Evolutionary conservation across 2,113 vertebrate genomes (phyloP).

Genomic region (Aphyosemion australe): DNA sequence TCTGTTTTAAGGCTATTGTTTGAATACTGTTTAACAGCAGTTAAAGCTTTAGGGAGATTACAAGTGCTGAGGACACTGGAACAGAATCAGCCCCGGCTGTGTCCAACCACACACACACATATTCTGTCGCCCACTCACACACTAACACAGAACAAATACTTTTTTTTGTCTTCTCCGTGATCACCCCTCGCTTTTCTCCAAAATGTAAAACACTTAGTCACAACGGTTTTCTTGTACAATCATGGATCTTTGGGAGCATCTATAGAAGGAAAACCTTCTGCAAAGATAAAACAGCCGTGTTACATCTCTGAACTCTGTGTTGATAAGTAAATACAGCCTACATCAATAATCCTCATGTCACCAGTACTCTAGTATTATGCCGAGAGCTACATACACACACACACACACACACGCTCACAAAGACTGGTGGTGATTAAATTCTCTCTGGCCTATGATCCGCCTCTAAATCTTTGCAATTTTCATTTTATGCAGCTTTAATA

Average conservation of each 20-base stretch:
- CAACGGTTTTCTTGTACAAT: slow-evolving; percentile 30
- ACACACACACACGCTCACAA: slow-evolving; percentile 68
- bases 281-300: slow-evolving; percentile 61
- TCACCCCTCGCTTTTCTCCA: slow-evolving; percentile 38
- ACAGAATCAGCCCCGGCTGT: slow-evolving; percentile 62
- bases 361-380: slow-evolving; percentile 78
- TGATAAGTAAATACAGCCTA: slow-evolving; percentile 84
- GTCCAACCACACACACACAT: slow-evolving; percentile 54
- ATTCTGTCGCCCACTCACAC: slow-evolving; percentile 57
- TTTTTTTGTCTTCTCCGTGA: slow-evolving; percentile 16
- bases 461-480: slow-evolving; percentile 96
- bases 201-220: slow-evolving; percentile 35
- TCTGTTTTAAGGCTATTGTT: slow-evolving; percentile 37
- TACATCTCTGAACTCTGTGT: slow-evolving; percentile 82
- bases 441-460: slow-evolving; percentile 85
- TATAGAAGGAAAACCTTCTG: slow-evolving; percentile 30
- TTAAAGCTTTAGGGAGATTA: slow-evolving; percentile 77
- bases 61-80: slow-evolving; percentile 66
- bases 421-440: slow-evolving; percentile 89
- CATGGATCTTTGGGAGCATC: slow-evolving; percentile 8
- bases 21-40: slow-evolving; percentile 62
- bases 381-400: slow-evolving; percentile 51
- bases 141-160: slow-evolving; percentile 54
- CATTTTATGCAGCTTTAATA: slow-evolving; percentile 97
- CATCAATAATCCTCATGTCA: slow-evolving; percentile 80